phyloP scores from a whole-genome alignment of 2,888 invertebrate genomes.

The Trissonchulus sp. region DNA sequence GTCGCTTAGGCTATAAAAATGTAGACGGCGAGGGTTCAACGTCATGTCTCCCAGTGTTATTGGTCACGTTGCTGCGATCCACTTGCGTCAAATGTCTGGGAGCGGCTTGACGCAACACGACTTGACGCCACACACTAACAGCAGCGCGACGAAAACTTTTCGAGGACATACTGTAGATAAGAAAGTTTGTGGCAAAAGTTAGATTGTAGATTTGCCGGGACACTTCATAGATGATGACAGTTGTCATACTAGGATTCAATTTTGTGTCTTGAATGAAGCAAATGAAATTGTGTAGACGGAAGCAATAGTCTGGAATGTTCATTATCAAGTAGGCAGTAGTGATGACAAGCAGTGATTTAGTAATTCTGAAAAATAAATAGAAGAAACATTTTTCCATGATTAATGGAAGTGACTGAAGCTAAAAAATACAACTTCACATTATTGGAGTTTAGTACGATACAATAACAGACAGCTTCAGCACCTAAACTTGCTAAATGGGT shows the following conservation, averaged over 20 bases:
- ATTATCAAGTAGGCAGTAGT: constrained; percentile 19
- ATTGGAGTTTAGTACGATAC: no score
- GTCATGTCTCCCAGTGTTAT: no score
- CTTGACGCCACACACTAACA: background rate
- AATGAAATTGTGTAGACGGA: background rate
- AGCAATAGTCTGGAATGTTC: constrained; percentile 17
- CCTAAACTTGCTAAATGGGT: no score
- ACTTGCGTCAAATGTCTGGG: background rate
- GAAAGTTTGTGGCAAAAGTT: constrained; percentile 25
- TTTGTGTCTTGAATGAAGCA: background rate
- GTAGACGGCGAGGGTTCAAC: no score
- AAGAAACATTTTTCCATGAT: no score
- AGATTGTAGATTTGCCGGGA: background rate
- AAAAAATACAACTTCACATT: no score
- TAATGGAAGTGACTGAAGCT: no score
- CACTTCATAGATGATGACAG: background rate
- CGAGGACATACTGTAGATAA: constrained; percentile 22
- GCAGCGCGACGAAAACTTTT: constrained; percentile 15
- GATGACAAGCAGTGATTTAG: constrained; percentile 18
- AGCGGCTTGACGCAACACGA: background rate
- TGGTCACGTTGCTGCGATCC: no score
- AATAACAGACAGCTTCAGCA: no score
- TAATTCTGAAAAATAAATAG: constrained; percentile 16
- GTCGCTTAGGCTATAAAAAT: no score
- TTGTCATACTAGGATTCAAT: background rate